These are phyloP conservation scores for Cataglyphis livida DNA, from an alignment of 2,888 invertebrate genomes.

Conservation along the genomic window DNA sequence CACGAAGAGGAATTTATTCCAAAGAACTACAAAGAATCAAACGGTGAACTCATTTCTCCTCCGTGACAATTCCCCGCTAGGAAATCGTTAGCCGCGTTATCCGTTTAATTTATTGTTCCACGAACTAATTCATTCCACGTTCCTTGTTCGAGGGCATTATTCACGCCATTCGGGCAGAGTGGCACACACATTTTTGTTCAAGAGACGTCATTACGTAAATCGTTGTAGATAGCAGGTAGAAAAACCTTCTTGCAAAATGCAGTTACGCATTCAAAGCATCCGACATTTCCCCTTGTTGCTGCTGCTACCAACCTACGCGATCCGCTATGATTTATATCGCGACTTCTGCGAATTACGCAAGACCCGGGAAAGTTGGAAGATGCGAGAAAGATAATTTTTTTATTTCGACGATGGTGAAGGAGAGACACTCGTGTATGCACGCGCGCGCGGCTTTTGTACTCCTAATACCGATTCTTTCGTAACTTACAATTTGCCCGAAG, in stretches of 20 bases:
- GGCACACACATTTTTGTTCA: slow-evolving; percentile 51
- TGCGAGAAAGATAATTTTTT: slow-evolving; percentile 65
- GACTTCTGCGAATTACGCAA: slow-evolving; percentile 66
- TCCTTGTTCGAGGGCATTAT: slow-evolving; percentile 47
- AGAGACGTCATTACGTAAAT: slow-evolving; percentile 59
- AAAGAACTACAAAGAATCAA: slow-evolving; percentile 1
- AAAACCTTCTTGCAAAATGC: slow-evolving; percentile 66
- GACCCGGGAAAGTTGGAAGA: slow-evolving; percentile 69
- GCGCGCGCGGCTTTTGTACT: slow-evolving; percentile 26
- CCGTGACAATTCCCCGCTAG: slow-evolving; percentile 33
- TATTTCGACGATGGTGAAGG: slow-evolving; percentile 58
- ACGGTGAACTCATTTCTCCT: not conserved
- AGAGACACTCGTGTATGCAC: not conserved
- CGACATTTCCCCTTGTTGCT: slow-evolving; percentile 50
- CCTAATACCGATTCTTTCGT: slow-evolving; percentile 28
- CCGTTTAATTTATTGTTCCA: slow-evolving; percentile 52
- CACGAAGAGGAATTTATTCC: not conserved
- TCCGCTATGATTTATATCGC: slow-evolving; percentile 69
- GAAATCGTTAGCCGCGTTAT: slow-evolving; percentile 46
- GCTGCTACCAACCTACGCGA: slow-evolving; percentile 65
- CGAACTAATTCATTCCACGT: slow-evolving; percentile 54
- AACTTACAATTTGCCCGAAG: slow-evolving; percentile 27
- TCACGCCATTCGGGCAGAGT: slow-evolving; percentile 34
- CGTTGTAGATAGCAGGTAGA: slow-evolving; percentile 54
- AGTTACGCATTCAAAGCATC: slow-evolving; percentile 59